Base-by-base conservation (phyloP, 2,888 invertebrate genomes). In the Mechanitis messenoides region DNA sequence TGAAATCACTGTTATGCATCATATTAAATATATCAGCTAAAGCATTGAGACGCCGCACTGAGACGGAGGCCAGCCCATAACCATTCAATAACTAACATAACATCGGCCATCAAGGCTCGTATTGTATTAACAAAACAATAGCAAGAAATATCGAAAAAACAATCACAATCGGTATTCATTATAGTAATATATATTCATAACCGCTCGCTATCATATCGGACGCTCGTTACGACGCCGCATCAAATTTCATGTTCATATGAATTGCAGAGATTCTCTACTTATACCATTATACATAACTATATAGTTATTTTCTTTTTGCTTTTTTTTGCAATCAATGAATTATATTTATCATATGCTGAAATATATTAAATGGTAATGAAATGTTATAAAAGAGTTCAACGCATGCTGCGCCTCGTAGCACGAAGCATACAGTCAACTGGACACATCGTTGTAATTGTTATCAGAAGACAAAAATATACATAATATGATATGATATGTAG, bases 111-210 rank as follows among this genome's bases (percentile, higher is more conserved):
- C 20, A 20, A 20, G 20, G 20, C 20, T 58, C 38, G 53, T 58
- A 61, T 35, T 42, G 58, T 33, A 64, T 59, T 56, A 62, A 61
- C 60, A 62, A 60, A 64, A 61, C 60, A 62, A 60, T 67, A 69
- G 67, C 60, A 62, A 68, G 67, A 42, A 68, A 72, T 72, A 68
- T 71, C 69, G 68, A 66, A 65, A 66, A 71, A 68, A 69, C 65
- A 69, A 73, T 72, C 68, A 69, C 66, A 66, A 69, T 66, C 61
- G 66, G 68, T 69, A 65, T 65, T 66, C 64, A 60, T 65, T 61
- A 53, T 65, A 61, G 61, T 66, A 65, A 72, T 72, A 70, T 72
- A 68, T 71, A 72, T 72, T 72, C 72, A 72, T 71, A 71, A 70
- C 68, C 69, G 67, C 67, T 66, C 64, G 42, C 61, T 47, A 58